These are phyloP conservation scores for Cyphomyrus discorhynchus DNA, from an alignment of 2,113 vertebrate genomes.

Conservation along the genomic window DNA sequence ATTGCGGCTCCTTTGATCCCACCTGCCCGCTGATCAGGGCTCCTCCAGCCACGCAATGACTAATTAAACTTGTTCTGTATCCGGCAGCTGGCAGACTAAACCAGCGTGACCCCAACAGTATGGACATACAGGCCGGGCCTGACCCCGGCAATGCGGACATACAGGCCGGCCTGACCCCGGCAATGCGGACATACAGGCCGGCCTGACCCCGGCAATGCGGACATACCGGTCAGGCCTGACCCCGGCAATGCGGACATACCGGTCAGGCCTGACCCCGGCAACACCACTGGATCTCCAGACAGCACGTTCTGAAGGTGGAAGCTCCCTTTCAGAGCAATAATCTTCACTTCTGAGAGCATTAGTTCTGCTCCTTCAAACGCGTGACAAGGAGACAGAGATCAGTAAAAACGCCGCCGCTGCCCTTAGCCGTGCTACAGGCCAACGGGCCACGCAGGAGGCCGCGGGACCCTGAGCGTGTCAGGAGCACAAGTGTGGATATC, in stretches of 20 bases:
- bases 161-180: neutral
- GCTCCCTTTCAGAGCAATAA: neutral
- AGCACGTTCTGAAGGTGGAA: neutral
- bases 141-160: neutral
- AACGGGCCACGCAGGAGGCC: neutral
- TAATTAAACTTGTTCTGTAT: conserved; percentile 42
- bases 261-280: neutral
- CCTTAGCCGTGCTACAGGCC: neutral
- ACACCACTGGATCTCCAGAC: neutral
- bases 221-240: neutral
- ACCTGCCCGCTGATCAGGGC: conserved; percentile 56
- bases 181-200: too few relatives aligned
- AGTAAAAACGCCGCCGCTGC: neutral
- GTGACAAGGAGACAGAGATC: neutral
- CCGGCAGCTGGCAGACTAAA: conserved; percentile 38
- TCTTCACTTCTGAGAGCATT: neutral
- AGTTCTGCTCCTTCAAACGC: neutral
- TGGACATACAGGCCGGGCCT: neutral
- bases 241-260: neutral
- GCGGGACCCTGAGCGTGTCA: neutral
- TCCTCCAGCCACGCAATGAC: conserved; percentile 28
- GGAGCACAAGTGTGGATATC: neutral
- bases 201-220: too few relatives aligned
- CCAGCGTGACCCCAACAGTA: conserved; percentile 23
- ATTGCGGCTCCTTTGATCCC: conserved; percentile 68